A percentile compares a stretch with the other conserved stretches of the same genome.
Evolutionary conservation across 1,140 invertebrate genomes (phyloP).

Genomic region (Aphis gossypii): DNA sequence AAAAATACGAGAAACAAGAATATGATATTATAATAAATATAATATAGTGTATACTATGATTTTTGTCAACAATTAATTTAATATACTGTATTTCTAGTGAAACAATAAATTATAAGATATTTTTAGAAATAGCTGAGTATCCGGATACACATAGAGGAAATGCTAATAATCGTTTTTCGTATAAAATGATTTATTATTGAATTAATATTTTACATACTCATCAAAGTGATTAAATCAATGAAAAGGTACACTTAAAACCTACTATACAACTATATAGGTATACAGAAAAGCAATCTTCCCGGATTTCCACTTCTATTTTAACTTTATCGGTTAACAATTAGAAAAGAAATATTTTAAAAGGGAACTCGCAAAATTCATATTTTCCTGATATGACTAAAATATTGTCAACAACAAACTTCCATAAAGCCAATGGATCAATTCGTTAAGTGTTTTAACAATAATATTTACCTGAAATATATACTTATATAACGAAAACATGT

Average conservation of each 20-base stretch:
- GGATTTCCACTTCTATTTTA: background rate
- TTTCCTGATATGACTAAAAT: background rate
- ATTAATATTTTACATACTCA: background rate
- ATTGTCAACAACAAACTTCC: background rate
- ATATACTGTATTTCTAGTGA: background rate
- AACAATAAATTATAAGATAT: background rate
- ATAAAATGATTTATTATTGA: background rate
- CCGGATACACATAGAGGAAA: background rate
- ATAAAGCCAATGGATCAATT: slow-evolving; percentile 12
- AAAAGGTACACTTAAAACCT: background rate
- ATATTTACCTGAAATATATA: background rate
- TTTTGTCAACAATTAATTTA: background rate
- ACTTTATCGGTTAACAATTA: background rate
- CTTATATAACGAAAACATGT: background rate
- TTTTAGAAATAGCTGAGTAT: background rate
- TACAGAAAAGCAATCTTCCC: background rate
- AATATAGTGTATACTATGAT: too few relatives aligned
- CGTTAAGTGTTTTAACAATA: background rate
- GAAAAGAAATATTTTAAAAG: background rate
- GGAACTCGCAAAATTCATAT: background rate
- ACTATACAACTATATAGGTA: background rate
- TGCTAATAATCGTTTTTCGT: background rate
- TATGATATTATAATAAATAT: too few relatives aligned
- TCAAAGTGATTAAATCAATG: background rate
- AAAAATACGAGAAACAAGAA: too few relatives aligned